Base-by-base conservation (phyloP, 1,140 invertebrate species). In the Phocides pigmalion region DNA sequence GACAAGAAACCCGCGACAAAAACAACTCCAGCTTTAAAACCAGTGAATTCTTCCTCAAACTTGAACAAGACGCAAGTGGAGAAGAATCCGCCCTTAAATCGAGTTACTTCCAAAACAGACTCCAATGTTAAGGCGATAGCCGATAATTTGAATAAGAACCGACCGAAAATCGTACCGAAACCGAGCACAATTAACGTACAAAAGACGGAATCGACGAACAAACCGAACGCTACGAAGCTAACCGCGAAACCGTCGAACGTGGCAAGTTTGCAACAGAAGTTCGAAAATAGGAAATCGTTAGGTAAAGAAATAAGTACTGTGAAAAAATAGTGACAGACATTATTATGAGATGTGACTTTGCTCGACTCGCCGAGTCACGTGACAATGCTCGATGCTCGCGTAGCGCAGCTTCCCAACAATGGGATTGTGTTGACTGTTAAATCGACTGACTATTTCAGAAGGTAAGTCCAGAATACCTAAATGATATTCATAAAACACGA, bases 231-330 rank as follows among this genome's bases (percentile, higher is more conserved):
- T 4, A 91, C 87, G 15, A 93, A 93, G 70, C 85, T 93, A 51
- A 93, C 93, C 4, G 84, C 89, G 3, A 93, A 93, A 79, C 93
- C 93, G 44, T 95, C 94, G 2, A 95, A 94, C 69, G 95, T 96
- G 20, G 95, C 95, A 0, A 95, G 94, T 20, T 86, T 96, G 49
- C 95, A 96, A 70, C 94, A 95, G 64, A 96, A 95, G 79, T 96
- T 96, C 74, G 95, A 96, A 77, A 91, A 92, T 76, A 81, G 90
- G 64, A 92, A 90, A 58, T 90, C 88, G 5, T 49, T 88, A 50
- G 85, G 83, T 11, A 87, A 88, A 81, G 85, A 92, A 69, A 78
- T 86, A 59, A 72, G 67, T 28, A 69, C 72, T 28, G 58, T 64
- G 14, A 90, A 91, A 74, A 87, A 91, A 79, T 89, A 78, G 62